Percentiles rank a stretch among this genome's conserved stretches.
Evolutionary conservation across 2,797 vertebrate genomes (phyloP).

Genomic region (Sylvia borin): DNA sequence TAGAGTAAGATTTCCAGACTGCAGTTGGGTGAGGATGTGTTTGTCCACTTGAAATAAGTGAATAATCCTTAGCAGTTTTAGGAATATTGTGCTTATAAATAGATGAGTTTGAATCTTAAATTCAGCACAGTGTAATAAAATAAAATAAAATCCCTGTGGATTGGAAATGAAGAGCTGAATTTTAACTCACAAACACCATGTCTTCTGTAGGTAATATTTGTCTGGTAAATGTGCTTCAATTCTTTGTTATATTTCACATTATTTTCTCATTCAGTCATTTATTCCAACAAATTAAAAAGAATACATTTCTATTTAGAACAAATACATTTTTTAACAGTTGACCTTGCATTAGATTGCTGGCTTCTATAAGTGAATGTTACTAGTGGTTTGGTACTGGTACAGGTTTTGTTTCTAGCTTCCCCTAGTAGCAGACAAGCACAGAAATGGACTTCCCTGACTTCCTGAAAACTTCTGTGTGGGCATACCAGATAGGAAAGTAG

Average conservation of each 20-base stretch:
- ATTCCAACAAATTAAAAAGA: not conserved
- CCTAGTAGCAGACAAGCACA: not conserved
- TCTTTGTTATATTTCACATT: not conserved
- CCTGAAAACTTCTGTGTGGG: not conserved
- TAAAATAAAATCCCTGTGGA: not conserved
- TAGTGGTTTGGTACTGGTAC: not conserved
- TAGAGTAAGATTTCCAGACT: not conserved
- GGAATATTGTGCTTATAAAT: not conserved
- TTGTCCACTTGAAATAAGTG: not conserved
- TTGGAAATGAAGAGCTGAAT: not conserved
- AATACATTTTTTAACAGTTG: not conserved
- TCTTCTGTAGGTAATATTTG: not conserved
- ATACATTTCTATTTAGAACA: not conserved
- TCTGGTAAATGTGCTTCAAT: not conserved
- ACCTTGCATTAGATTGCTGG: not conserved
- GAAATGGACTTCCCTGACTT: not conserved
- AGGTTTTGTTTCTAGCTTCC: not conserved
- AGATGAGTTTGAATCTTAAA: not conserved
- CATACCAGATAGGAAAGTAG: not conserved
- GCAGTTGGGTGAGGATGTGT: not conserved
- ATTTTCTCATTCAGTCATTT: not conserved
- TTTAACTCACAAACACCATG: not conserved
- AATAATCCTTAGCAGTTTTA: not conserved
- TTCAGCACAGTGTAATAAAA: not conserved
- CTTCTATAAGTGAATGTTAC: not conserved